A percentile compares a stretch with the other conserved stretches of the same genome.
These are phyloP conservation scores for Coregonus suidteri DNA, from an alignment of 2,797 vertebrate species.

Conservation along the genomic window DNA sequence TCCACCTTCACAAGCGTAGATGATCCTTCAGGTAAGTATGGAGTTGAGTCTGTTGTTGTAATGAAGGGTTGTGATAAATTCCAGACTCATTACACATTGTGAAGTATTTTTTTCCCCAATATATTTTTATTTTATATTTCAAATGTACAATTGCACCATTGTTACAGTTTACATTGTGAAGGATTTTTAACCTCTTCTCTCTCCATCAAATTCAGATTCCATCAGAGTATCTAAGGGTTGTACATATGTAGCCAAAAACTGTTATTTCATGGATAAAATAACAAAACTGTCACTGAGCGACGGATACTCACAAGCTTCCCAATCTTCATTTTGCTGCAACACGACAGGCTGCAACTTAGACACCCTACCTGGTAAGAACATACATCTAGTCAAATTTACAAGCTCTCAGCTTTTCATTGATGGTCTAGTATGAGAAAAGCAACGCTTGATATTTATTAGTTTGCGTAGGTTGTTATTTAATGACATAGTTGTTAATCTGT, in stretches of 20 bases:
- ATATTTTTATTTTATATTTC: neutral
- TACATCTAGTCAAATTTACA: neutral
- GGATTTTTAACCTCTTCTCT: neutral
- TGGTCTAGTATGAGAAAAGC: neutral
- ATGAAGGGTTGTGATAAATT: neutral
- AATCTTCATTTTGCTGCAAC: neutral
- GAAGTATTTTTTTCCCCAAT: neutral
- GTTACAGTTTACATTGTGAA: neutral
- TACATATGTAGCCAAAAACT: neutral
- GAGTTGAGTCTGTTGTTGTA: neutral
- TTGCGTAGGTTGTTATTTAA: neutral
- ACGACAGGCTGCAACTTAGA: neutral
- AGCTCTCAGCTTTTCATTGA: neutral
- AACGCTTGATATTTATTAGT: neutral
- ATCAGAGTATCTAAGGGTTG: neutral
- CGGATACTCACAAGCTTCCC: neutral
- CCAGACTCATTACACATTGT: neutral
- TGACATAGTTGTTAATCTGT: neutral
- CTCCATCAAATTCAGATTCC: neutral
- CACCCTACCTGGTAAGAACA: neutral
- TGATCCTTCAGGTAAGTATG: neutral
- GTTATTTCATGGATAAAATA: neutral
- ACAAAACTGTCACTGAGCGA: neutral
- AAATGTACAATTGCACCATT: neutral
- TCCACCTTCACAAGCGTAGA: neutral